These are phyloP conservation scores for Channa striata DNA, from an alignment of 2,797 vertebrate species.

Conservation along the genomic window DNA sequence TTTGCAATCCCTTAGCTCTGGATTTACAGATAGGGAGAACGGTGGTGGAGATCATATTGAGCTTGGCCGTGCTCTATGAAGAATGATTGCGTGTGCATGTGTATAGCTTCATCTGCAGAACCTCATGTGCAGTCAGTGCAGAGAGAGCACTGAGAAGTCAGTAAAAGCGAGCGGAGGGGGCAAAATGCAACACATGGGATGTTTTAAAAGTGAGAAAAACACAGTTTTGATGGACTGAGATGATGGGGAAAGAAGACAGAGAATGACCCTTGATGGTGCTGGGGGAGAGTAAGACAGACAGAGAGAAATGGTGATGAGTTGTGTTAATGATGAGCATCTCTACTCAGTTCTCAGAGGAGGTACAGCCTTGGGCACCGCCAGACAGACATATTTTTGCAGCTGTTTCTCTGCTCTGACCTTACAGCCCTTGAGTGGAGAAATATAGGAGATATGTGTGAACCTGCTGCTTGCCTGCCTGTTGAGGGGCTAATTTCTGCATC, in stretches of 20 bases:
- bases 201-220: slow-evolving; percentile 20
- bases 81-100: slow-evolving; percentile 56
- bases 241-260: slow-evolving; percentile 31
- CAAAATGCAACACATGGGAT: slow-evolving; percentile 15
- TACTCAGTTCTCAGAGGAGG: slow-evolving; percentile 59
- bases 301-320: slow-evolving; percentile 64
- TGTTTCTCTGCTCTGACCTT: slow-evolving; percentile 74
- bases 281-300: slow-evolving; percentile 42
- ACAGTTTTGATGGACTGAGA: slow-evolving; percentile 35
- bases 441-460: slow-evolving; percentile 61
- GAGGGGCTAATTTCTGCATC: slow-evolving; percentile 80
- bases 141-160: slow-evolving; percentile 39
- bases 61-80: slow-evolving; percentile 48
- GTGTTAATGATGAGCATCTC: slow-evolving; percentile 71
- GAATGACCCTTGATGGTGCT: slow-evolving; percentile 56
- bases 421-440: slow-evolving; percentile 62
- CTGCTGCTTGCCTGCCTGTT: slow-evolving; percentile 73
- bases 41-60: slow-evolving; percentile 68
- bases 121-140: slow-evolving; percentile 62
- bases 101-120: slow-evolving; percentile 66
- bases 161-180: slow-evolving; percentile 38
- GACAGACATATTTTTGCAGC: slow-evolving; percentile 74
- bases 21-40: slow-evolving; percentile 71
- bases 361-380: slow-evolving; percentile 71
- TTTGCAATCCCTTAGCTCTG: slow-evolving; percentile 72